phyloP scores from a whole-genome alignment of 1,140 invertebrate genomes.

The Pteromalus puparum region DNA sequence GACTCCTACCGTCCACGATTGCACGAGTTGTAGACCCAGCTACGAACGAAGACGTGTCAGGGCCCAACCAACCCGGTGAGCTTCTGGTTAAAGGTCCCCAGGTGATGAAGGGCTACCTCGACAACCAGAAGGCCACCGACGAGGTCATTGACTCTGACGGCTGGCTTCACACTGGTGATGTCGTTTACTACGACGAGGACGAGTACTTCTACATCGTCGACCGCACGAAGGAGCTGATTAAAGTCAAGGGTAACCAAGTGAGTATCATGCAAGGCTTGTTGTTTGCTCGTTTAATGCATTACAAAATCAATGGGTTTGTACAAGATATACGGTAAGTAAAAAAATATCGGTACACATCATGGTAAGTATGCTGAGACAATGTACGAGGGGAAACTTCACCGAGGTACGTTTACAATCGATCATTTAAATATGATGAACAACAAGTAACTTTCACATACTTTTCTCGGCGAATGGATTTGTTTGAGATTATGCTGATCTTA shows the following conservation, averaged over 20 bases:
- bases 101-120: slow-evolving; percentile 83
- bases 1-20: slow-evolving; percentile 80
- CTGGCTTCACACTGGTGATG: slow-evolving; percentile 88
- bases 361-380: not conserved
- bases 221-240: slow-evolving; percentile 91
- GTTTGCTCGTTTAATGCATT: not conserved
- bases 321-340: not conserved
- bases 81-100: slow-evolving; percentile 83
- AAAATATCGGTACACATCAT: not conserved
- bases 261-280: slow-evolving; percentile 49
- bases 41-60: slow-evolving; percentile 73
- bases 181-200: slow-evolving; percentile 85
- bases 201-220: slow-evolving; percentile 87
- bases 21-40: slow-evolving; percentile 79
- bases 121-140: slow-evolving; percentile 80
- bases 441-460: not conserved
- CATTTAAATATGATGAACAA: not conserved
- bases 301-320: not conserved
- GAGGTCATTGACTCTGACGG: slow-evolving; percentile 81
- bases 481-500: too few relatives aligned
- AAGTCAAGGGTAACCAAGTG: slow-evolving; percentile 91
- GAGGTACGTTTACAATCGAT: not conserved
- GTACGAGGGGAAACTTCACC: not conserved
- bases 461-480: not conserved
- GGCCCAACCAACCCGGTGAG: slow-evolving; percentile 80